Evolutionary conservation across 1,140 invertebrate species (phyloP), one percentile per base, ranked within the genome.

Genomic region (Hydropsyche tenuis): DNA sequence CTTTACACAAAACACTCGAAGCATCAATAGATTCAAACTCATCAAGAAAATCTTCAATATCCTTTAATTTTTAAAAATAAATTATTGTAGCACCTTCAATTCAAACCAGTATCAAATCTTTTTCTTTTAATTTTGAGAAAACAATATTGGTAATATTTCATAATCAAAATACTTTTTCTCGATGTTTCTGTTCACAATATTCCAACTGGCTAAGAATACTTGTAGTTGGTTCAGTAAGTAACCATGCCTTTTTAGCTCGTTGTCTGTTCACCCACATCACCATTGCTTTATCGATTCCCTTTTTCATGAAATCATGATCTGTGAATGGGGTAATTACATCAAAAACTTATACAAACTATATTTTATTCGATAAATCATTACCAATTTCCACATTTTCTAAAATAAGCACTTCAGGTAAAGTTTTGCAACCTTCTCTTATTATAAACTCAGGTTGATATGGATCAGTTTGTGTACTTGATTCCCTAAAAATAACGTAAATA

Each of bases 401-500:
- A 1, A 70, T 11, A 23, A 70, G 45, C 1, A 70, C 68, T 42
- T 70, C 68, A 3, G 68, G 68, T 16, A 42, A 20, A 9, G 23
- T 43, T 56, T 37, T 22, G 37, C 68, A 70, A 48, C 27, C 68
- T 37, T 70, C 48, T 30, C 27, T 70, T 56, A 70, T 70, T 20
- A n/a, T 56, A 70, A 30, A 70, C 9, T 70, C 68, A 12, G 68
- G 68, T 42, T 70, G 68, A 70, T 70, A 70, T 30, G 68, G 68
- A 30, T 70, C 46, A 4, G 68, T 70, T 56, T 70, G 68, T 56
- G 48, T 42, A 56, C n/a, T 30, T 23, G 48, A 53, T 48, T 70
- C 68, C 14, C 68, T 68, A 23, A 27, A 45, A 66, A 18, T 1
- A 43, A 18, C 12, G 25, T 48, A 23, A 16, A 23, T 6, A 23